Evolutionary conservation across 30 jellyfish, hydroid and myxozoan species (phyloP), one percentile per base, ranked within the genome.

Genomic region (Chrysaora quinquecirrha): DNA sequence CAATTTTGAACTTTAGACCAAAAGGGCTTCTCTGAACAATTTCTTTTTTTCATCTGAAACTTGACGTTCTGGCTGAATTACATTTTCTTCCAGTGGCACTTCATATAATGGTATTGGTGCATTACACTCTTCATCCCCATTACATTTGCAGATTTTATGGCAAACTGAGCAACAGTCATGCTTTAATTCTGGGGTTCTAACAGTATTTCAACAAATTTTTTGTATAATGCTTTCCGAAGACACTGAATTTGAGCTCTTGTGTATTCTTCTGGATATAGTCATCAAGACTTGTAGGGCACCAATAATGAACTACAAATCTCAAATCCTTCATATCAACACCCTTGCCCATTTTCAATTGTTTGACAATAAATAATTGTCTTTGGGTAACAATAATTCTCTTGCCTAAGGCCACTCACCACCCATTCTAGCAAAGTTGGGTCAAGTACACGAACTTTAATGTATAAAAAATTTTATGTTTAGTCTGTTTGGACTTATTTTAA

Each of bases 271-370:
- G n/a, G n/a, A n/a, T n/a, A n/a, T n/a, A n/a, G n/a, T 70, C 66
- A 16, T 27, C 43, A 0, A 70, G 32, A 21, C 43, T 54, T 27
- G 30, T 7, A 31, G 82, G 82, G 34, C 34, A 21, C 35, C 82
- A 64, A 70, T 70, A 70, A 70, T 32, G 82, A n/a, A 70, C 35
- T 0, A 70, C 82, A 38, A 23, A 70, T 24, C 64, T 70, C 34
- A 70, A 54, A 54, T 70, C 82, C 34, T 65, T 70, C 62, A 70
- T 70, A 30, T 70, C 82, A 14, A 70, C 66, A 34, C 82, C 16
- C 82, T 31, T 70, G 32, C 34, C 82, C 78, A 24, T 1, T 34
- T 14, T 66, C 78, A 2, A 66, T 30, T 22, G 47, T 66, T 12
- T 29, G 63, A 34, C 78, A 66, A 34, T 66, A 66, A 1, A 66